Evolutionary conservation across 2,797 vertebrate species (phyloP).

Genomic region (Acestrorhynchus altus): DNA sequence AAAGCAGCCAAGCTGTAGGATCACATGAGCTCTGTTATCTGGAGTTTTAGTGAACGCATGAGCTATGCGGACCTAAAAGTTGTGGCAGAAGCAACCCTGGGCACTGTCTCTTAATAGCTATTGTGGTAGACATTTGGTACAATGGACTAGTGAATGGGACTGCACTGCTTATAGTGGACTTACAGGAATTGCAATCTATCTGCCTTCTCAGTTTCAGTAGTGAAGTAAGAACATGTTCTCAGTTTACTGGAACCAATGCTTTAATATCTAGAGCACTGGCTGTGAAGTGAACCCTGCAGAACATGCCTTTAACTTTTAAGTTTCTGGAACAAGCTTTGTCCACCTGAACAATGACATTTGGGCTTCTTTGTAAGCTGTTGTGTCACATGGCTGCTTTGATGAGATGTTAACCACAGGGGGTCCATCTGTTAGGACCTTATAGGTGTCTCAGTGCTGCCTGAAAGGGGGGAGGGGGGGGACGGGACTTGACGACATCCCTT

Average conservation of each 20-base stretch:
- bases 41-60: conserved; percentile 10
- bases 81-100: not conserved
- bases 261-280: no score
- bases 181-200: not conserved
- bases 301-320: conserved; percentile 54
- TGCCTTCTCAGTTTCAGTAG: not conserved
- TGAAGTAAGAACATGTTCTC: not conserved
- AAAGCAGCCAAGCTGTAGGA: not conserved
- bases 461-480: no score
- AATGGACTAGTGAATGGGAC: not conserved
- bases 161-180: not conserved
- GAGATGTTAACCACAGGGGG: conserved; percentile 44
- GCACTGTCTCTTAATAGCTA: not conserved
- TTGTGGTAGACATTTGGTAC: not conserved
- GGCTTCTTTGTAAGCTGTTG: conserved; percentile 61
- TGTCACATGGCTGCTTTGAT: conserved; percentile 60
- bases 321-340: conserved; percentile 68
- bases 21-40: conserved; percentile 27
- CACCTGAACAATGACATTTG: conserved; percentile 62
- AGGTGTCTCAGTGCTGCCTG: conserved; percentile 51
- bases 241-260: not conserved
- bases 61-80: not conserved
- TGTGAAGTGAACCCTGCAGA: not conserved
- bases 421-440: conserved; percentile 58
- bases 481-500: conserved; percentile 11